A percentile compares a stretch with the other conserved stretches of the same genome.
phyloP scores from a whole-genome alignment of 1,140 invertebrate genomes.

The Diorhabda elongata region DNA sequence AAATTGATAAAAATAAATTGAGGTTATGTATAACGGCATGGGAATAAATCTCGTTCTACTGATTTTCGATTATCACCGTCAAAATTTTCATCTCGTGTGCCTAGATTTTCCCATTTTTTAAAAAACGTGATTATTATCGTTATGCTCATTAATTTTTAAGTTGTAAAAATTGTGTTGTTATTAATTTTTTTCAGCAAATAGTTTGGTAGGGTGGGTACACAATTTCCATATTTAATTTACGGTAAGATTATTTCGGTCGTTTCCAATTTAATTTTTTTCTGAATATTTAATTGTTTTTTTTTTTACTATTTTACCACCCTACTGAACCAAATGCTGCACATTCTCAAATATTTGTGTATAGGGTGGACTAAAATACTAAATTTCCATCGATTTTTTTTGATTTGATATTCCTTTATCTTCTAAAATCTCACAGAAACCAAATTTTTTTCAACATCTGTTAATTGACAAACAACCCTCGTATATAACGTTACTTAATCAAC shows the following conservation, averaged over 20 bases:
- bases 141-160: slow-evolving; percentile 23
- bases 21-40: too few relatives aligned
- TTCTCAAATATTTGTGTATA: neutral
- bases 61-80: too few relatives aligned
- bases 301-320: slow-evolving; percentile 33
- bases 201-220: slow-evolving; percentile 46
- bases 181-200: slow-evolving; percentile 29
- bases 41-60: too few relatives aligned
- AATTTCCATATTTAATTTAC: slow-evolving; percentile 16
- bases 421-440: too few relatives aligned
- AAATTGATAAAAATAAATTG: too few relatives aligned
- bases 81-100: too few relatives aligned
- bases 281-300: slow-evolving; percentile 20
- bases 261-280: slow-evolving; percentile 3
- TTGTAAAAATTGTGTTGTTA: slow-evolving; percentile 21
- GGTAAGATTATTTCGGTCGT: slow-evolving; percentile 27
- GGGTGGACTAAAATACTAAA: neutral
- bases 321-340: slow-evolving; percentile 29
- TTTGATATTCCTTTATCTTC: too few relatives aligned
- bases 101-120: too few relatives aligned
- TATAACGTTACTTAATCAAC: too few relatives aligned
- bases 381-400: too few relatives aligned
- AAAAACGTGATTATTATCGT: neutral
- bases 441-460: too few relatives aligned
- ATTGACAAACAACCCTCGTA: too few relatives aligned